Evolutionary conservation across 2,888 invertebrate genomes (phyloP).

Genomic region (Agrilus cyanescens): DNA sequence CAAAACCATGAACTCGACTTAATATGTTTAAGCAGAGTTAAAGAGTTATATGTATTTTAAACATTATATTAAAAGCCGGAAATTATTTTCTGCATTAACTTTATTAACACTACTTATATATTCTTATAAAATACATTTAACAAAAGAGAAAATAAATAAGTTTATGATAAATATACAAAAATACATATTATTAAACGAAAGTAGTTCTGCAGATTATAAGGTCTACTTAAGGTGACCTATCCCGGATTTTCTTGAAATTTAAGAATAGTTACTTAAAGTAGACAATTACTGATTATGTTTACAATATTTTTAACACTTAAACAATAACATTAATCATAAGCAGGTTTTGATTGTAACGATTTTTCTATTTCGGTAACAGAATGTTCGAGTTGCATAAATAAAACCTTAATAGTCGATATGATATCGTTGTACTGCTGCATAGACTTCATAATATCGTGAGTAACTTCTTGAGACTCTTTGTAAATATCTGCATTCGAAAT

Average conservation of each 20-base stretch:
- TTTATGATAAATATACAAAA: conserved; percentile 1
- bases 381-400: conserved; percentile 36
- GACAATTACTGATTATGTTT: too few relatives aligned
- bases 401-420: conserved; percentile 35
- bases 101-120: too few relatives aligned
- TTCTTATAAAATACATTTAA: background rate
- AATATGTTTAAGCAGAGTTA: too few relatives aligned
- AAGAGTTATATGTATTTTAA: too few relatives aligned
- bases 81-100: too few relatives aligned
- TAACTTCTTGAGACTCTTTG: conserved; percentile 31
- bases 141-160: background rate
- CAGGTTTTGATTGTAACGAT: conserved; percentile 30
- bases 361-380: conserved; percentile 35
- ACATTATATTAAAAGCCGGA: too few relatives aligned
- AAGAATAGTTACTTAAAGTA: too few relatives aligned
- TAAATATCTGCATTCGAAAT: conserved; percentile 32
- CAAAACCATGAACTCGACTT: background rate
- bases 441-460: conserved; percentile 31
- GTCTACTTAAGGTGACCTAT: too few relatives aligned
- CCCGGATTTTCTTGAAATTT: too few relatives aligned
- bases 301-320: conserved; percentile 1
- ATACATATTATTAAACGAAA: too few relatives aligned
- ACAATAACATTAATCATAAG: conserved; percentile 17
- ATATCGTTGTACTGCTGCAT: conserved; percentile 39
- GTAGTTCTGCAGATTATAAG: conserved; percentile 1